A percentile compares a stretch with the other conserved stretches of the same genome.
phyloP scores from a whole-genome alignment of 2,113 vertebrate species.

The Mungos mungo region DNA sequence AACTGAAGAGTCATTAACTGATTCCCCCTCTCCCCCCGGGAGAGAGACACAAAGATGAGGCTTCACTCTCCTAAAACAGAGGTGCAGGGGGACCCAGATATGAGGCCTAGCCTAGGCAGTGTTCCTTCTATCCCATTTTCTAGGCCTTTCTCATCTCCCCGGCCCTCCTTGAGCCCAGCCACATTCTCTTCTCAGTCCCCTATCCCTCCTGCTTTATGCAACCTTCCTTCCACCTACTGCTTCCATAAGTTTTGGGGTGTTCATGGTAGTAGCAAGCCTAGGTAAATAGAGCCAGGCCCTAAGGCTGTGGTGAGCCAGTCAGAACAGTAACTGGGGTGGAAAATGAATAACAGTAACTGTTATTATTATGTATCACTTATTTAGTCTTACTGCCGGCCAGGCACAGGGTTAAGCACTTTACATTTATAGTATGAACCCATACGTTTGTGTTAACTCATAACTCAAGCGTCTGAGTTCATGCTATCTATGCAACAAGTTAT shows the following conservation, averaged over 20 bases:
- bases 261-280: not conserved
- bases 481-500: not conserved
- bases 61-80: not conserved
- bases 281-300: not conserved
- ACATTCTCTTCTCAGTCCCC: not conserved
- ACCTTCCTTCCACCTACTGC: not conserved
- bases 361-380: not conserved
- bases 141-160: not conserved
- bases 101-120: not conserved
- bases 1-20: not conserved
- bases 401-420: not conserved
- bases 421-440: not conserved
- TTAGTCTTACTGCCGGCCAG: not conserved
- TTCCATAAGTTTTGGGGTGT: not conserved
- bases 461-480: not conserved
- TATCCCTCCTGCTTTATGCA: not conserved
- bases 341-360: not conserved
- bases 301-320: not conserved
- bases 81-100: not conserved
- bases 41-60: not conserved
- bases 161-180: not conserved
- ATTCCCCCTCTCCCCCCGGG: not conserved
- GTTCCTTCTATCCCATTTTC: not conserved
- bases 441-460: not conserved
- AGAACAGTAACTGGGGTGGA: not conserved